Percentiles rank a stretch among this genome's conserved stretches.
Evolutionary conservation across 2,113 vertebrate genomes (phyloP).

Genomic region (Protobothrops mucrosquamatus): DNA sequence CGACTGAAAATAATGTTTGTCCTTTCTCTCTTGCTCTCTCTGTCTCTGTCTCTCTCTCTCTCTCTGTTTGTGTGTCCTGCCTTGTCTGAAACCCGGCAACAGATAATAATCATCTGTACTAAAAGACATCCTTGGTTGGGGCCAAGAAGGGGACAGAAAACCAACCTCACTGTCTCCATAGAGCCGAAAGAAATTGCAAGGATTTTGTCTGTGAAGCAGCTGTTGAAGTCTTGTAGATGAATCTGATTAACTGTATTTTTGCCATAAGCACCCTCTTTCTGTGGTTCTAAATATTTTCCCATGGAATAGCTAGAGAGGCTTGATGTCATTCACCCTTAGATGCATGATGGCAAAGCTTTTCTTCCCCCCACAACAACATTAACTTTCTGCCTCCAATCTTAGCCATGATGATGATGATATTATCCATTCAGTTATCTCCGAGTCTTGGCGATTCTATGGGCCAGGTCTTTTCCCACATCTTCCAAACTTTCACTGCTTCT

Average conservation of each 20-base stretch:
- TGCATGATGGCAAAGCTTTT: background rate
- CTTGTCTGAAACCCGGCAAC: constrained; percentile 46
- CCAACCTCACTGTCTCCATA: constrained; percentile 43
- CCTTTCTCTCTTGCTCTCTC: background rate
- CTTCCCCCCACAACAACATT: constrained; percentile 33
- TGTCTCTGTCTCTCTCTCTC: background rate
- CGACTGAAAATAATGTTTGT: constrained; percentile 15
- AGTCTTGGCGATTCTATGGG: background rate
- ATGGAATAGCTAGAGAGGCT: constrained; percentile 55
- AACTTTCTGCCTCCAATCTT: constrained; percentile 49
- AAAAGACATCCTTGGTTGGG: constrained; percentile 43
- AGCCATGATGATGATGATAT: background rate
- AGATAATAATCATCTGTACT: constrained; percentile 50
- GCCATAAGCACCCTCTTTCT: constrained; percentile 67
- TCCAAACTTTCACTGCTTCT: background rate
- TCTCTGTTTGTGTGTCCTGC: constrained; percentile 31
- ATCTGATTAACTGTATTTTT: constrained; percentile 70
- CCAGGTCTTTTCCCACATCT: background rate
- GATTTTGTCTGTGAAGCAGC: constrained; percentile 66
- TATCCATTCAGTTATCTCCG: background rate
- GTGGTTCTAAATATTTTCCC: constrained; percentile 55
- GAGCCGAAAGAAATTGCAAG: constrained; percentile 56
- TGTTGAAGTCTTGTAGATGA: constrained; percentile 60
- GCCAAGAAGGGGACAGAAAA: constrained; percentile 18
- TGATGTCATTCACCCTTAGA: constrained; percentile 41